Base-by-base conservation (phyloP, 2,888 invertebrate species). In the Stenchaetothrips biformis region DNA sequence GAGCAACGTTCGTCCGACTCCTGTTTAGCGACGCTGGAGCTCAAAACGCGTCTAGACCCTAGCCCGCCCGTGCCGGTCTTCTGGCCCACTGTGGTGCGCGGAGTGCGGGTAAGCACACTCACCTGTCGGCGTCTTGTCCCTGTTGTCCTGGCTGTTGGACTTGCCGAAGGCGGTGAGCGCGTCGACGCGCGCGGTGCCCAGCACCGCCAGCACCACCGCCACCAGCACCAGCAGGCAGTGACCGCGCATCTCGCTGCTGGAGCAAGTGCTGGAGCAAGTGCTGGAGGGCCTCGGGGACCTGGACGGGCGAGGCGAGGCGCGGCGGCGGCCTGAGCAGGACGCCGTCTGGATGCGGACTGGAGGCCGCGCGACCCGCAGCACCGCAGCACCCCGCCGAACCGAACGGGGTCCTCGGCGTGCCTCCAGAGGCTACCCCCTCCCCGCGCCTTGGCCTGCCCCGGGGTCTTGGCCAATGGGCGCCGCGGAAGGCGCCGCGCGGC, bases 151-250 rank as follows among this genome's bases (percentile, higher is more conserved):
- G 67, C 25, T 21, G 25, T 21, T 21, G 21, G 67, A 74, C 67
- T 74, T 74, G 9, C 67, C 67, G 67, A 74, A 74, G 67, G 67
- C 67, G 9, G 67, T 74, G 25, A 74, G 67, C 8, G 67, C 67
- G 9, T 74, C 21, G 21, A 25, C 67, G 21, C 37, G 1, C 37
- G 37, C 4, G 37, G 37, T 37, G 37, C 37, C 37, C 2, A 25
- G 21, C 67, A 21, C 21, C 7, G 67, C 25, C 67, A 74, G 67
- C 21, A 25, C 13, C 2, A 53, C 67, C 59, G 18, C 59, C 59
- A 59, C 59, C 59, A 59, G 18, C 18, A 16, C 59, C 25, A 74
- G 25, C 67, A 74, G 21, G 21, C 53, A 16, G 9, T 11, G 53
- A 6, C 3, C 13, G 13, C 53, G 53, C 53, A 53, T 16, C 67